A percentile compares a stretch with the other conserved stretches of the same genome.
Conservation (phyloP, 2,113 vertebrate species). For the Gracilinanus agilis region DNA sequence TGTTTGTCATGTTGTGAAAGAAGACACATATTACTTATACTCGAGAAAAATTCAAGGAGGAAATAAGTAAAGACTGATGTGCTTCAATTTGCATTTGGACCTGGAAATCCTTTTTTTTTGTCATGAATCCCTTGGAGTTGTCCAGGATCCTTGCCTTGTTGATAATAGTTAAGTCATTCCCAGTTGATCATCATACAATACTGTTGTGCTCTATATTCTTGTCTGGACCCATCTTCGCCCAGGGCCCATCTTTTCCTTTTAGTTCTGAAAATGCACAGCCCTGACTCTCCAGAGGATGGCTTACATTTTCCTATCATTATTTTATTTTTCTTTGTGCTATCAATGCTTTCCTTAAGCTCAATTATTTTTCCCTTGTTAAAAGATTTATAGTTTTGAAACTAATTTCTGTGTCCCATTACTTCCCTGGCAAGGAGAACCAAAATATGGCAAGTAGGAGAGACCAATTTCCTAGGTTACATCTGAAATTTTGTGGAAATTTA, state of each 20-base stretch:
- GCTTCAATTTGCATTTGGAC: too few species aligned
- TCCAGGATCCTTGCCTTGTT: too few species aligned
- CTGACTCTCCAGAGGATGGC: neutral
- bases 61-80: too few species aligned
- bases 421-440: slow-evolving; percentile 9
- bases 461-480: neutral
- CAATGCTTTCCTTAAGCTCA: neutral
- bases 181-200: too few species aligned
- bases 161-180: too few species aligned
- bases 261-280: neutral
- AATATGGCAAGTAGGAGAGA: neutral
- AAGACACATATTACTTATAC: too few species aligned
- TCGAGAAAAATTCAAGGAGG: too few species aligned
- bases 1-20: too few species aligned
- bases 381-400: neutral
- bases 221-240: neutral
- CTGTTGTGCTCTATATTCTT: neutral
- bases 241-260: neutral
- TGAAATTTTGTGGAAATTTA: neutral
- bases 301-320: neutral
- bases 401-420: neutral
- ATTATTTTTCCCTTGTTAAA: neutral
- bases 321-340: neutral
- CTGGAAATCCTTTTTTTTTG: too few species aligned
- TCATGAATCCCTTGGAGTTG: too few species aligned